phyloP scores from a whole-genome alignment of 2,888 invertebrate genomes.

The Philhelius pedissequus region DNA sequence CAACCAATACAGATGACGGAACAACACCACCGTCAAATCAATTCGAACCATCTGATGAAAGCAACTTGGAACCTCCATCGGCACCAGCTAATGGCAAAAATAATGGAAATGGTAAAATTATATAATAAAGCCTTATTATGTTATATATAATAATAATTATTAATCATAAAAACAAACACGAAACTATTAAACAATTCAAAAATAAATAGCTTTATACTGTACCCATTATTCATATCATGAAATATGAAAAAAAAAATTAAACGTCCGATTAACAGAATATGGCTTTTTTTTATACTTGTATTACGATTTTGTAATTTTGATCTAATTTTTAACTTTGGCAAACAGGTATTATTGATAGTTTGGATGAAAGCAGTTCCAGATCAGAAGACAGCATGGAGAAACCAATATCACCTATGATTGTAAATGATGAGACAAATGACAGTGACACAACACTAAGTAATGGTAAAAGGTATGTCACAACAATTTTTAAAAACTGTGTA shows the following conservation, averaged over 20 bases:
- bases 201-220: too few species aligned
- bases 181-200: too few species aligned
- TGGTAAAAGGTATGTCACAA: slow-evolving; percentile 71
- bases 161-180: too few species aligned
- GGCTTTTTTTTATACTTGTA: too few species aligned
- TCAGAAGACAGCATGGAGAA: slow-evolving; percentile 87
- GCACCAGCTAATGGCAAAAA: slow-evolving; percentile 66
- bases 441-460: slow-evolving; percentile 71
- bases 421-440: slow-evolving; percentile 72
- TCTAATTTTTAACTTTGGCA: background rate
- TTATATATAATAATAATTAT: too few species aligned
- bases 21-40: slow-evolving; percentile 73
- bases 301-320: too few species aligned
- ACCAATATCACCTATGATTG: slow-evolving; percentile 81
- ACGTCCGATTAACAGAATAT: too few species aligned
- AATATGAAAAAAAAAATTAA: too few species aligned
- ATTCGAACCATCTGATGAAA: slow-evolving; percentile 84
- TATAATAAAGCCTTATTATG: too few species aligned
- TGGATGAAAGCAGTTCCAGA: slow-evolving; percentile 86
- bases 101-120: slow-evolving; percentile 69
- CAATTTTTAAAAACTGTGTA: too few species aligned
- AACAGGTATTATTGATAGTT: slow-evolving; percentile 75
- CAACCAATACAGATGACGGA: slow-evolving; percentile 77
- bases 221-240: too few species aligned
- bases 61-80: slow-evolving; percentile 86